Conservation (phyloP, 2,797 vertebrate species). For the Glyptemys insculpta region DNA sequence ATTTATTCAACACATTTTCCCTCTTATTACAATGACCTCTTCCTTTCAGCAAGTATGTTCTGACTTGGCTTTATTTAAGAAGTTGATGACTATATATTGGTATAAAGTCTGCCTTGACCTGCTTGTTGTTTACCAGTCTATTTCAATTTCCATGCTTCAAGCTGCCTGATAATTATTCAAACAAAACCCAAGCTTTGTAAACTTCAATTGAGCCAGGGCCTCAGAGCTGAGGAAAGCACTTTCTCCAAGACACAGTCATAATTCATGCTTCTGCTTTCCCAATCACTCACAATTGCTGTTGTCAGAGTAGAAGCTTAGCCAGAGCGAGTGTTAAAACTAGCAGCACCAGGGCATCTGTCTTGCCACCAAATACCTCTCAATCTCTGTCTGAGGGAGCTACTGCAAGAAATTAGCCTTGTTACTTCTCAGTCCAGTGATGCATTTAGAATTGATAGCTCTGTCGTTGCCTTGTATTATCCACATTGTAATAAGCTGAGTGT, state of each 20-base stretch:
- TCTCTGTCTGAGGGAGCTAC: neutral
- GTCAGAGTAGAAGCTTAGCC: neutral
- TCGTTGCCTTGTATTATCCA: conserved; percentile 30
- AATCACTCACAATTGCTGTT: neutral
- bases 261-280: neutral
- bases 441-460: conserved; percentile 39
- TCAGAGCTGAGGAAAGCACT: neutral
- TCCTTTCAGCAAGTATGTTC: neutral
- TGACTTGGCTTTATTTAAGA: neutral
- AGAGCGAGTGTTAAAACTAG: neutral
- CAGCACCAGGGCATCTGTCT: neutral
- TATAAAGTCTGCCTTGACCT: neutral
- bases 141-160: neutral
- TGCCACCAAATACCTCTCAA: neutral
- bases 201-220: neutral
- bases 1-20: neutral
- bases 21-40: neutral
- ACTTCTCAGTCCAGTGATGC: conserved; percentile 9
- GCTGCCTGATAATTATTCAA: neutral
- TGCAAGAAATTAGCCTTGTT: conserved; percentile 15
- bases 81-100: neutral
- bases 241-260: neutral
- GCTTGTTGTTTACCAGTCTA: neutral
- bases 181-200: neutral
- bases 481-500: conserved; percentile 17